Base-by-base conservation (phyloP, 2,888 invertebrate genomes). In the Pseudococcus jackbeardsleyi region DNA sequence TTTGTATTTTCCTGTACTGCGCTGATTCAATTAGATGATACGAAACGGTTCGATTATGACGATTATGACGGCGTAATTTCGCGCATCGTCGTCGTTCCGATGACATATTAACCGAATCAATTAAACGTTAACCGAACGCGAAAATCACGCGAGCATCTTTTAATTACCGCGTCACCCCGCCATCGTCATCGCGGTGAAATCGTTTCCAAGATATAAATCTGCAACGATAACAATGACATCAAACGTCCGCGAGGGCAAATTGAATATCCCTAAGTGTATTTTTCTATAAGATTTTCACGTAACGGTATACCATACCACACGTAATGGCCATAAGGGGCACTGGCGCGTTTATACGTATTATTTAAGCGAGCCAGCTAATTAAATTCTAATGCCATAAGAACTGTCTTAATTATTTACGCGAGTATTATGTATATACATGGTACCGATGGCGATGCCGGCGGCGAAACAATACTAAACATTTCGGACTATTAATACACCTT, bases 81-180 rank as follows among this genome's bases (percentile, higher is more conserved):
- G 59, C 59, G 59, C 59, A n/a, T 59, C 59, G 59, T 8, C 19
- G 19, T 59, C 59, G 59, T 59, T 72, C 33, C 68, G 68, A 26
- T 72, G 68, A 72, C 68, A 72, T 72, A 72, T 72, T 72, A 72
- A 72, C 26, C 68, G 33, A 72, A 72, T 72, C 68, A n/a, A 72
- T 59, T 19, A 19, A 19, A 59, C 6, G 5, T 19, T 19, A 19
- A 59, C n/a, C 26, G 26, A 33, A 33, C 26, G 26, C 59, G 59
- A 59, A 59, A 59, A 59, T 19, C 19, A 50, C 50, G 50, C 50
- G 50, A 50, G 11, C 50, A 50, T 50, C 50, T 50, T 50, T 50
- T 50, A 50, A 50, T 50, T 50, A 50, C 50, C 54, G 54, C 54
- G 12, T 11, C 11, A 12, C 46, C 9, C 9, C 9, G 46, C 46